Percentiles rank a stretch among this genome's conserved stretches.
Conservation (phyloP, 2,888 invertebrate species). For the Baronia brevicornis region DNA sequence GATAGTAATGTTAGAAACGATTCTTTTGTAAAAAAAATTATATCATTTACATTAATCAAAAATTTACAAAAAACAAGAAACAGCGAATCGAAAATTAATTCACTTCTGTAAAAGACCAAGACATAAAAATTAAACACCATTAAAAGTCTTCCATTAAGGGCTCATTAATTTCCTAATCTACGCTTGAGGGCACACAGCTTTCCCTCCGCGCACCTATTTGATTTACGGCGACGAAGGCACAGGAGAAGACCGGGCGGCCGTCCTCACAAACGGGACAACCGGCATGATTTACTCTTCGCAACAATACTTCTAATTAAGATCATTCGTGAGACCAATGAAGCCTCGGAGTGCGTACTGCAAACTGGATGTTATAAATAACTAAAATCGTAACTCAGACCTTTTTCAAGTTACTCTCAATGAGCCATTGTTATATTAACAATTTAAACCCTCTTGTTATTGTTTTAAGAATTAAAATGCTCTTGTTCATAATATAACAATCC, state of each 20-base stretch:
- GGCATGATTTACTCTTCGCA: slow-evolving; percentile 57
- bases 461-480: slow-evolving; percentile 36
- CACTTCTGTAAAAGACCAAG: slow-evolving; percentile 19
- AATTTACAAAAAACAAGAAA: no score
- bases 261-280: slow-evolving; percentile 41
- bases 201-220: slow-evolving; percentile 44
- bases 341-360: slow-evolving; percentile 55
- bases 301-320: slow-evolving; percentile 75
- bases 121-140: slow-evolving; percentile 23
- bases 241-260: slow-evolving; percentile 26
- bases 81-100: no score
- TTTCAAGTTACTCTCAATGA: slow-evolving; percentile 42
- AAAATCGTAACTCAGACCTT: slow-evolving; percentile 61
- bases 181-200: slow-evolving; percentile 52
- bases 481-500: slow-evolving; percentile 23
- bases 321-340: slow-evolving; percentile 62
- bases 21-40: no score
- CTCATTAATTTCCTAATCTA: slow-evolving; percentile 68
- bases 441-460: slow-evolving; percentile 28
- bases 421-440: slow-evolving; percentile 26
- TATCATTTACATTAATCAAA: no score
- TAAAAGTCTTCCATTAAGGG: slow-evolving; percentile 61
- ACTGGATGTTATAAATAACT: slow-evolving; percentile 70
- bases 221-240: slow-evolving; percentile 46
- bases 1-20: no score